Conservation (phyloP, 2,797 vertebrate genomes). For the Helarctos malayanus region DNA sequence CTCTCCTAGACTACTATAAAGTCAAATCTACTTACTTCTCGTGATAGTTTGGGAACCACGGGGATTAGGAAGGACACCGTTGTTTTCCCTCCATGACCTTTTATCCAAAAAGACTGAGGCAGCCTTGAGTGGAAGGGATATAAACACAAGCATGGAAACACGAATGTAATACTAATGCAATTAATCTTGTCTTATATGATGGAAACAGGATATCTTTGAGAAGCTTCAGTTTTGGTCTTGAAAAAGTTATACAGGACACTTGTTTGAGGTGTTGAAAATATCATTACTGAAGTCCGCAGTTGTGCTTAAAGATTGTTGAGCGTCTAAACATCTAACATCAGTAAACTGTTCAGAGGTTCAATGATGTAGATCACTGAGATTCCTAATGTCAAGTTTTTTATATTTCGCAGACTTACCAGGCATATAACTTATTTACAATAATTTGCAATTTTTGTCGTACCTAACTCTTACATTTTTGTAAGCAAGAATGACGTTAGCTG, state of each 20-base stretch:
- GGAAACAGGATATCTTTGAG: conserved; percentile 72
- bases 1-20: conserved; percentile 62
- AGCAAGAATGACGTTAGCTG: not conserved
- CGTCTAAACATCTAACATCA: conserved; percentile 26
- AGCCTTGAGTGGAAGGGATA: conserved; percentile 38
- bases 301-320: conserved; percentile 6
- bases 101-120: conserved; percentile 7
- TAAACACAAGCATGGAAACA: conserved; percentile 69
- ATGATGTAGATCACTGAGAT: conserved; percentile 12
- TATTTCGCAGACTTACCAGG: conserved; percentile 8
- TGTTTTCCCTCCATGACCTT: conserved; percentile 46
- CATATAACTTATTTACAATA: conserved; percentile 26
- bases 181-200: conserved; percentile 78
- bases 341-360: conserved; percentile 2
- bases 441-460: conserved; percentile 11
- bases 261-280: conserved; percentile 68
- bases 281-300: conserved; percentile 58
- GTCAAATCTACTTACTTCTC: conserved; percentile 31
- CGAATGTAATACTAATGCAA: conserved; percentile 68
- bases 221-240: conserved; percentile 74
- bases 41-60: conserved; percentile 72
- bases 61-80: not conserved
- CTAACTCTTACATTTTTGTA: not conserved
- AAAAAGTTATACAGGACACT: conserved; percentile 54
- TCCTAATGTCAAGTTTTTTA: conserved; percentile 46